phyloP scores from a whole-genome alignment of 1,140 invertebrate genomes.

The Magallana angulata region DNA sequence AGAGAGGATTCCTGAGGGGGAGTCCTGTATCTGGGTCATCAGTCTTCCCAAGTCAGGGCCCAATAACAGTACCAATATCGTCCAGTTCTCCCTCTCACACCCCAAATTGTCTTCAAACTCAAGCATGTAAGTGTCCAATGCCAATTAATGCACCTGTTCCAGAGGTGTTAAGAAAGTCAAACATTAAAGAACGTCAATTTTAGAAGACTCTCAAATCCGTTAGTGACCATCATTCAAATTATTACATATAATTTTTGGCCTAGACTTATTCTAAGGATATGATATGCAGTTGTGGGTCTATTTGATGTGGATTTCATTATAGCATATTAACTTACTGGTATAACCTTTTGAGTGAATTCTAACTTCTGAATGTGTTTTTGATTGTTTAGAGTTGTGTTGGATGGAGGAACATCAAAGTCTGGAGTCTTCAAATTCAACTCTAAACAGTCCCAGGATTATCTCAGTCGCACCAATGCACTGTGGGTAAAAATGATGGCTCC shows the following conservation, averaged over 20 bases:
- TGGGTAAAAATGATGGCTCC: conserved; percentile 4
- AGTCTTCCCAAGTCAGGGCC: not conserved
- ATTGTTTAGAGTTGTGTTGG: not conserved
- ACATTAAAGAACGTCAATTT: no score
- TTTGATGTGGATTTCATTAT: no score
- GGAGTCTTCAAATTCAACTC: not conserved
- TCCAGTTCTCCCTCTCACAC: conserved; percentile 20
- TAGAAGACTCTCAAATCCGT: no score
- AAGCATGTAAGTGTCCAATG: not conserved
- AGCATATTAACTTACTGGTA: no score
- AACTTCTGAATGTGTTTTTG: no score
- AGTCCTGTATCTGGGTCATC: conserved; percentile 41
- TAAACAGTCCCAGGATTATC: not conserved
- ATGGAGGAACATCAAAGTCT: conserved; percentile 39
- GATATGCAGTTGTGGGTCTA: no score
- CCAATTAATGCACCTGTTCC: no score
- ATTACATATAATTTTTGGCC: no score
- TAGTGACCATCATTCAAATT: no score
- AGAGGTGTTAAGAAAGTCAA: no score
- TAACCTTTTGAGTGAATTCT: no score
- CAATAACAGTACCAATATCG: conserved; percentile 30
- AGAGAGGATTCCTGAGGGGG: not conserved
- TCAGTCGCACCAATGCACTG: conserved; percentile 17
- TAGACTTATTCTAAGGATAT: no score
- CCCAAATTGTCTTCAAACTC: not conserved